Evolutionary conservation across 2,888 invertebrate species (phyloP).

Genomic region (Polylopha cassiicola): DNA sequence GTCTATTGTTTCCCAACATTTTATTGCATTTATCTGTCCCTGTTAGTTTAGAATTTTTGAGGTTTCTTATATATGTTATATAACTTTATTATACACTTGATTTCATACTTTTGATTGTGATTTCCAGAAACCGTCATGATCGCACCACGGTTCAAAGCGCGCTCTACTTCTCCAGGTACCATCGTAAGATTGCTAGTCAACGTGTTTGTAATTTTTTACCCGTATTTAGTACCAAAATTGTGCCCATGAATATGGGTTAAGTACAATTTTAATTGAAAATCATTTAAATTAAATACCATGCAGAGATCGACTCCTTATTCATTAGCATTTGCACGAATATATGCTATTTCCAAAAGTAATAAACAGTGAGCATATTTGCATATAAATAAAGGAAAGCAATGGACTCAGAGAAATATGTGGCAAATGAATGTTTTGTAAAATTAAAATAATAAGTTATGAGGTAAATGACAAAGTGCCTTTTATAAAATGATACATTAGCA

Average conservation of each 20-base stretch:
- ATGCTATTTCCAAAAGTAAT: constrained; percentile 23
- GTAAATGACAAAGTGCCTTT: constrained; percentile 32
- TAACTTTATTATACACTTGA: constrained; percentile 12
- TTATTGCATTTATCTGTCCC: background rate
- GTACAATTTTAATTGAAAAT: too few species aligned
- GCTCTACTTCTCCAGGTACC: constrained; percentile 84
- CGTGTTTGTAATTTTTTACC: constrained; percentile 9
- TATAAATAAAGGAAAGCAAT: constrained; percentile 20
- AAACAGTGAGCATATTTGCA: constrained; percentile 22
- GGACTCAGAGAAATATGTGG: constrained; percentile 17
- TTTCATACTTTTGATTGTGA: constrained; percentile 52
- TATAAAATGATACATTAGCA: constrained; percentile 42
- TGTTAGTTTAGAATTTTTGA: constrained; percentile 1
- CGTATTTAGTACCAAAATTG: constrained; percentile 4
- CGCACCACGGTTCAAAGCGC: constrained; percentile 89
- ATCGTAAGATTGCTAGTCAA: constrained; percentile 26
- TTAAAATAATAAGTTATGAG: constrained; percentile 34
- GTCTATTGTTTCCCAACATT: constrained; percentile 3
- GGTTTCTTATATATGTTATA: background rate
- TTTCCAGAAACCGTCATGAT: constrained; percentile 84
- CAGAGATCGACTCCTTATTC: too few species aligned
- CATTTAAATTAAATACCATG: too few species aligned
- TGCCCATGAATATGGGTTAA: too few species aligned
- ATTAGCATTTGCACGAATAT: constrained; percentile 19
- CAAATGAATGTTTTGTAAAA: constrained; percentile 41